These are phyloP conservation scores for Colossoma macropomum DNA, from an alignment of 2,113 vertebrate species.

Conservation along the genomic window DNA sequence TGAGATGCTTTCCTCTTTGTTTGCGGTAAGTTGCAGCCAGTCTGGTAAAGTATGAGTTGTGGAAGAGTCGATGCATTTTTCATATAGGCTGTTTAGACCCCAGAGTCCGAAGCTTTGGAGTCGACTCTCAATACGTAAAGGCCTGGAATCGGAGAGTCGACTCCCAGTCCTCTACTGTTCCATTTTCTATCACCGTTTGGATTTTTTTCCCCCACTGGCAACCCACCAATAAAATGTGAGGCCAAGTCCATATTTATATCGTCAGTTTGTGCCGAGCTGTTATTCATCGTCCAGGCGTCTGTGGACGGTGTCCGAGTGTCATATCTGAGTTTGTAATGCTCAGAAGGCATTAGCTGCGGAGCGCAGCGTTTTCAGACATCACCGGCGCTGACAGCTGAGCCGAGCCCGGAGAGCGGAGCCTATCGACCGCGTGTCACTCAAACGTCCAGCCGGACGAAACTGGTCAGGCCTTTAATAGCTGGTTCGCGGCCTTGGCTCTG, in stretches of 20 bases:
- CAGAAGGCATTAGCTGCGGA: constrained; percentile 28
- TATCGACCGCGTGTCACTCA: constrained; percentile 55
- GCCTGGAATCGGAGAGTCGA: too few species aligned
- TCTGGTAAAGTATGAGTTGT: too few species aligned
- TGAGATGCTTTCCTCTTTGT: too few species aligned
- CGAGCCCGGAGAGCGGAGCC: constrained; percentile 37
- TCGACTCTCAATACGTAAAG: too few species aligned
- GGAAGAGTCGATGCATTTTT: too few species aligned
- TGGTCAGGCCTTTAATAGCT: constrained; percentile 55
- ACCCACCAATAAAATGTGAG: neutral
- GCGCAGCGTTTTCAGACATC: constrained; percentile 43
- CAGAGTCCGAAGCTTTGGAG: too few species aligned
- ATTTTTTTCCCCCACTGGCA: too few species aligned
- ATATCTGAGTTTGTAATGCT: neutral
- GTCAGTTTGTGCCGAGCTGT: neutral
- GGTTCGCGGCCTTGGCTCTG: constrained; percentile 54
- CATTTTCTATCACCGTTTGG: too few species aligned
- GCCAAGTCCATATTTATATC: neutral
- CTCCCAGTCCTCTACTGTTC: too few species aligned
- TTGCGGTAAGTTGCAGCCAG: too few species aligned
- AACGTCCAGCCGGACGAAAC: constrained; percentile 49
- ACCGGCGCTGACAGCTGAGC: constrained; percentile 43
- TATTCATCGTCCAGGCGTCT: neutral
- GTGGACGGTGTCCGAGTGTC: neutral
- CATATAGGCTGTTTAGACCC: too few species aligned